Conservation (phyloP, 2,888 invertebrate genomes). For the Pocota personata region DNA sequence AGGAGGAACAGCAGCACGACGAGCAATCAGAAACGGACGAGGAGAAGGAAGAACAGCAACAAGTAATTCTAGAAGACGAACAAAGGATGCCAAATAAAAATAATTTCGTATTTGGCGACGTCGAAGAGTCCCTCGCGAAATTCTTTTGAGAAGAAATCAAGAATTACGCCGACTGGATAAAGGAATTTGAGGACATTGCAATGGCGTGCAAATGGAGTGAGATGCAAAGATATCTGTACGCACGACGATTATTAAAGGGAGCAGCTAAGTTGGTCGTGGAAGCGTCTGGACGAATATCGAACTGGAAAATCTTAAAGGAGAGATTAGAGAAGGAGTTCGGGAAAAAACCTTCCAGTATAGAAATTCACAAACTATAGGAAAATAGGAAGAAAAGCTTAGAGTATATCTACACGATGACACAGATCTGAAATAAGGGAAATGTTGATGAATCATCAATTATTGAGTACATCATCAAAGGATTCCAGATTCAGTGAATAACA, state of each 20-base stretch:
- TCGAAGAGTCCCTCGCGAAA: not conserved
- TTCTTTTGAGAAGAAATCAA: not conserved
- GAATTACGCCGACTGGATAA: too few relatives aligned
- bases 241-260: constrained; percentile 27
- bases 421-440: not conserved
- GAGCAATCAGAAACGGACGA: not conserved
- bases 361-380: not conserved
- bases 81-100: not conserved
- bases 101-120: too few relatives aligned
- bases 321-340: not conserved
- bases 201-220: constrained; percentile 26
- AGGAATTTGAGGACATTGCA: constrained; percentile 8
- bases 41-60: not conserved
- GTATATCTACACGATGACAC: not conserved
- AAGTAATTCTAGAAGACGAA: not conserved
- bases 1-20: not conserved
- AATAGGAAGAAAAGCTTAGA: not conserved
- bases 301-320: not conserved
- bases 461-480: not conserved
- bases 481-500: not conserved
- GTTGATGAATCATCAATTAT: not conserved
- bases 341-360: not conserved
- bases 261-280: constrained; percentile 4
- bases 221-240: constrained; percentile 8
- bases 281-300: not conserved